These are phyloP conservation scores for Clarias laeviceps DNA, from an alignment of 2,797 vertebrate genomes.

Conservation along the genomic window DNA sequence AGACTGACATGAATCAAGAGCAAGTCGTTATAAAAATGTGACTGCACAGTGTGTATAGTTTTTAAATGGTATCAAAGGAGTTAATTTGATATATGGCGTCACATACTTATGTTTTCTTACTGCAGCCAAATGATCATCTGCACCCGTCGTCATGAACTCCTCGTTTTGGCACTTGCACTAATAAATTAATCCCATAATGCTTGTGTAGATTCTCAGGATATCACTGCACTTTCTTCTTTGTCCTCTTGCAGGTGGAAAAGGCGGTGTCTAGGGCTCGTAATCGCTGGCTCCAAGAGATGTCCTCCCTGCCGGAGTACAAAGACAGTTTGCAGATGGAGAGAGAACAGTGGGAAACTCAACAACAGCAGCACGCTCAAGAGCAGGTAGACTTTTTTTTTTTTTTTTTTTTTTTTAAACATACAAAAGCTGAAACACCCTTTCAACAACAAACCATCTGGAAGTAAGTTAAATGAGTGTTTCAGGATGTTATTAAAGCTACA, in stretches of 20 bases:
- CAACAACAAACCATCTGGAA: neutral
- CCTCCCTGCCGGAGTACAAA: constrained; percentile 84
- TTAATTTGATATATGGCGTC: neutral
- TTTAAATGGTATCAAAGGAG: neutral
- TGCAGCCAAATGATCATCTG: neutral
- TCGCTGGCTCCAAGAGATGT: constrained; percentile 85
- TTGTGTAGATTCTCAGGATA: neutral
- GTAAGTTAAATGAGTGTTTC: neutral
- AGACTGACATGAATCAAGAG: too few species aligned
- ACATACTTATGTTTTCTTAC: too few species aligned
- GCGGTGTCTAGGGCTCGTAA: constrained; percentile 82
- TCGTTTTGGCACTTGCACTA: neutral
- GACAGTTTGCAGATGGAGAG: constrained; percentile 75
- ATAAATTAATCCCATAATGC: neutral
- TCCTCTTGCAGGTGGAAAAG: constrained; percentile 79
- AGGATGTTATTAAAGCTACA: neutral
- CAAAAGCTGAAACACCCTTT: neutral
- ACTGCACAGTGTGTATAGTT: neutral
- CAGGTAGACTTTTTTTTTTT: too few species aligned
- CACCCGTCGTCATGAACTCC: neutral
- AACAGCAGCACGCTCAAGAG: constrained; percentile 71
- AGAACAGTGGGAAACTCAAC: constrained; percentile 81
- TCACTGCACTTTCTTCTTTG: neutral
- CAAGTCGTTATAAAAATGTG: neutral
- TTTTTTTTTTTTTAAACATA: too few species aligned